Evolutionary conservation across 2,888 invertebrate species (phyloP), one percentile per base, ranked within the genome.

Genomic region (Cylindroiulus punctatus): DNA sequence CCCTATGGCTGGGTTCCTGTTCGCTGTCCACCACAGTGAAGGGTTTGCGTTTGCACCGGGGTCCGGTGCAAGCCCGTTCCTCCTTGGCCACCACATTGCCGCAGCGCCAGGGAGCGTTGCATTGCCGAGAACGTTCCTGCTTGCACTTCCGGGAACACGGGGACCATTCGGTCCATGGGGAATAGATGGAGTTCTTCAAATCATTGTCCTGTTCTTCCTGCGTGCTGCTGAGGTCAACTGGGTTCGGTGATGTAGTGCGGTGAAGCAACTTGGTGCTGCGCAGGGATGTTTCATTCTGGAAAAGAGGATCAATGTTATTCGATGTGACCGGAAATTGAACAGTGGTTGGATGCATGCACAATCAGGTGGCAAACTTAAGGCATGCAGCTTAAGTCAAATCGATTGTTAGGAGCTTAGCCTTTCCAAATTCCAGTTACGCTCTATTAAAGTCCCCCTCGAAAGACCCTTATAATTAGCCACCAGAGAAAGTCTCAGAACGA

Each of bases 111-210:
- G 88, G 86, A 10, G 86, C 81, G 0, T 85, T 83, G 85, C 86
- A 91, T 5, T 88, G 88, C 44, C 91, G 88, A 32, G 89, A 89
- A 17, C 91, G 89, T 0, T 89, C 89, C 87, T 91, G 91, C 84
- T 90, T 89, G 88, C 91, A 91, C 52, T 89, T 89, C 22, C 89
- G 88, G 76, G 89, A 89, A 88, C 91, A 91, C 8, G 87, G 57
- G 0, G 90, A 89, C 91, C 91, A 91, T 36, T 87, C 86, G 30
- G 87, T 86, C 86, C 88, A 88, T 3, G 88, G 65, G 26, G 86
- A 86, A 57, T 86, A 86, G 17, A 86, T 86, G 17, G 65, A 30
- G 52, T 44, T 84, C 12, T 84, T 44, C 36, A 84, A n/a, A 26
- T 44, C 84, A 84, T 84, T 83, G 84, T 44, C 84, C 30, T 30